Evolutionary conservation across 2,888 invertebrate genomes (phyloP).

Genomic region (Mimas tiliae): DNA sequence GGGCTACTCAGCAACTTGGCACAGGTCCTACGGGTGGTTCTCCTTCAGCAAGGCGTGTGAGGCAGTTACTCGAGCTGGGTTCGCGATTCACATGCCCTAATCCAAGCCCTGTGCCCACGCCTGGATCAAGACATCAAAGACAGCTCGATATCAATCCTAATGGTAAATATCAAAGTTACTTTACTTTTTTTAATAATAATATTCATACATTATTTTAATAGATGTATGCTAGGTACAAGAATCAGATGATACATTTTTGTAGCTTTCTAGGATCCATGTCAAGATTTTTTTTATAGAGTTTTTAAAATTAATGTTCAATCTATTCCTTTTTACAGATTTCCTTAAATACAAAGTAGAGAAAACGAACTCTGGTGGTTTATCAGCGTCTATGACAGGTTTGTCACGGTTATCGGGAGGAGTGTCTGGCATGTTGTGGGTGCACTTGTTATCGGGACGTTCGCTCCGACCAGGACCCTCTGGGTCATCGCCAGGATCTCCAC

Average conservation of each 20-base stretch:
- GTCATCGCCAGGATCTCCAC: constrained; percentile 89
- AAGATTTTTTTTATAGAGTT: neutral
- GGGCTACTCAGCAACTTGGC: constrained; percentile 64
- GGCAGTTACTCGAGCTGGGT: constrained; percentile 90
- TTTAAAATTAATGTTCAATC: neutral
- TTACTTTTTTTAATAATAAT: neutral
- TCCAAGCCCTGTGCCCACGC: constrained; percentile 90
- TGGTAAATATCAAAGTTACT: constrained; percentile 72
- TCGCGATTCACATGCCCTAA: constrained; percentile 86
- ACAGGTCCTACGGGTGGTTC: constrained; percentile 77
- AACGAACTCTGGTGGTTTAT: constrained; percentile 82
- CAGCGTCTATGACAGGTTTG: constrained; percentile 83
- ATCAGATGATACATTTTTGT: too few relatives aligned
- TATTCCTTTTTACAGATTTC: constrained; percentile 87
- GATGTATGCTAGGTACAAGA: too few relatives aligned
- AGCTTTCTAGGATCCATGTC: neutral
- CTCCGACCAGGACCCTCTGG: constrained; percentile 89
- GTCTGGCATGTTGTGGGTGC: constrained; percentile 96
- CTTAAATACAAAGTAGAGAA: constrained; percentile 96
- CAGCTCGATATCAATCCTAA: constrained; percentile 95
- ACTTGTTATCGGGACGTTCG: constrained; percentile 94
- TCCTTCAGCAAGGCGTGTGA: constrained; percentile 91
- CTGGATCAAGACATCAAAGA: constrained; percentile 91
- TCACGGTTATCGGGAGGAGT: constrained; percentile 83
- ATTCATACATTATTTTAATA: too few relatives aligned